Conservation (phyloP, 2,888 invertebrate genomes). For the Perizoma flavofasciatum region DNA sequence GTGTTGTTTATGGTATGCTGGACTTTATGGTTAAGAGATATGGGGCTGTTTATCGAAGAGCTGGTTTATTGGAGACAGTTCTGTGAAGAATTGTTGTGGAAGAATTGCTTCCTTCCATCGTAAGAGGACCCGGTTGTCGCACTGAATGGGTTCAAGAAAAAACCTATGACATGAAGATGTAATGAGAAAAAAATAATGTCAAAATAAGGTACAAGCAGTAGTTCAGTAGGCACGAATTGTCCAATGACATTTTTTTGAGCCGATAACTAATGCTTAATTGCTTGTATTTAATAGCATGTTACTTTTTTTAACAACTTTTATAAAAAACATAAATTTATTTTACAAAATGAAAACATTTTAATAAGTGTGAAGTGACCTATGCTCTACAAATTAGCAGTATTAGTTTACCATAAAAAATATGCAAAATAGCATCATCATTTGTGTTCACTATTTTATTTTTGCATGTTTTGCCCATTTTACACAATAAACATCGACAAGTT, state of each 20-base stretch:
- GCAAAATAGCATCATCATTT: conserved; percentile 4
- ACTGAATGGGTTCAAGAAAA: too few relatives aligned
- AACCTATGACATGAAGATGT: too few relatives aligned
- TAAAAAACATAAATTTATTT: too few relatives aligned
- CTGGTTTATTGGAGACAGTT: conserved; percentile 13
- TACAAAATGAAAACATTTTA: not conserved
- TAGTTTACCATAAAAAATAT: conserved; percentile 16
- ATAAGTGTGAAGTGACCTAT: conserved; percentile 15
- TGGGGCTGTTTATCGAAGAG: conserved; percentile 22
- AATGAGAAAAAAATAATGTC: too few relatives aligned
- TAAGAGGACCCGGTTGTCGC: too few relatives aligned
- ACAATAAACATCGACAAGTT: conserved; percentile 31
- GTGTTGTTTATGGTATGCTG: conserved; percentile 20
- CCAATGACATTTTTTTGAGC: too few relatives aligned
- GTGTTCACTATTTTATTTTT: conserved; percentile 23
- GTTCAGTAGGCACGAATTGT: too few relatives aligned
- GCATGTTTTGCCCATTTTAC: conserved; percentile 32
- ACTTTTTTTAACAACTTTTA: too few relatives aligned
- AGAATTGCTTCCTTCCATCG: too few relatives aligned
- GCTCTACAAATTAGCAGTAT: conserved; percentile 24
- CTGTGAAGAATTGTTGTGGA: conserved; percentile 6
- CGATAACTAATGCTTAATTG: too few relatives aligned
- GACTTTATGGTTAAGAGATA: conserved; percentile 20
- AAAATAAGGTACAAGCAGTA: too few relatives aligned
- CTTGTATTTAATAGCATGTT: too few relatives aligned